Percentiles rank a stretch among this genome's conserved stretches.
Evolutionary conservation across 2,797 vertebrate species (phyloP).

Genomic region (Sebastes hubbsi): DNA sequence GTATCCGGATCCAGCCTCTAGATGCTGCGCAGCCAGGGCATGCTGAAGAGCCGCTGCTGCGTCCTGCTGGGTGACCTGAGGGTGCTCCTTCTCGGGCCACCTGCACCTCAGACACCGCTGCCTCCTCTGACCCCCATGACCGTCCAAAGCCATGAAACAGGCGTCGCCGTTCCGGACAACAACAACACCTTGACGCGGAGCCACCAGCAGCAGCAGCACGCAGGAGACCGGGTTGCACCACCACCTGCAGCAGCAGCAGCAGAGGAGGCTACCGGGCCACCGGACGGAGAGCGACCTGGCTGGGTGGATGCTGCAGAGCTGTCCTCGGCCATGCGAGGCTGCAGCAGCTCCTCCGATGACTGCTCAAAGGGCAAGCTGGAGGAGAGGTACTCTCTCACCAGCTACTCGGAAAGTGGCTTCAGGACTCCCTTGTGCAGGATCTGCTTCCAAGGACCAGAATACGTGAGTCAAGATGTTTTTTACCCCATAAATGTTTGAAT

Average conservation of each 20-base stretch:
- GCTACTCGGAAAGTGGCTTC: constrained; percentile 95
- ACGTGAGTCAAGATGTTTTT: constrained; percentile 82
- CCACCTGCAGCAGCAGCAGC: constrained; percentile 61
- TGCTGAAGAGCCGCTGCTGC: constrained; percentile 98
- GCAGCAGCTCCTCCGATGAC: constrained; percentile 91
- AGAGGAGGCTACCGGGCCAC: constrained; percentile 59
- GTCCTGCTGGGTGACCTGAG: constrained; percentile 98
- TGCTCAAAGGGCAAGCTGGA: constrained; percentile 92
- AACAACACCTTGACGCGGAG: constrained; percentile 85
- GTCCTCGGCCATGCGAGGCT: constrained; percentile 85
- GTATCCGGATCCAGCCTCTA: constrained; percentile 77
- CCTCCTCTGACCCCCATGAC: constrained; percentile 88
- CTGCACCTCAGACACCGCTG: constrained; percentile 82
- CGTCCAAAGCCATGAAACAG: constrained; percentile 77
- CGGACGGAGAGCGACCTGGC: constrained; percentile 74
- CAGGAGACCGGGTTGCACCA: constrained; percentile 80
- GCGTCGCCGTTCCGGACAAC: constrained; percentile 81
- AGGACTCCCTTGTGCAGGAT: constrained; percentile 97
- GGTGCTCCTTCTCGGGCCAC: constrained; percentile 92
- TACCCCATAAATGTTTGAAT: neutral
- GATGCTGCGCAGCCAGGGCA: constrained; percentile 92
- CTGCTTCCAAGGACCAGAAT: constrained; percentile 98
- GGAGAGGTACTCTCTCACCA: constrained; percentile 93
- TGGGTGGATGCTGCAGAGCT: constrained; percentile 88
- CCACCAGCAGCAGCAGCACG: constrained; percentile 79